A percentile compares a stretch with the other conserved stretches of the same genome.
phyloP scores from a whole-genome alignment of 2,888 invertebrate genomes.

The Melinopterus prodromus region DNA sequence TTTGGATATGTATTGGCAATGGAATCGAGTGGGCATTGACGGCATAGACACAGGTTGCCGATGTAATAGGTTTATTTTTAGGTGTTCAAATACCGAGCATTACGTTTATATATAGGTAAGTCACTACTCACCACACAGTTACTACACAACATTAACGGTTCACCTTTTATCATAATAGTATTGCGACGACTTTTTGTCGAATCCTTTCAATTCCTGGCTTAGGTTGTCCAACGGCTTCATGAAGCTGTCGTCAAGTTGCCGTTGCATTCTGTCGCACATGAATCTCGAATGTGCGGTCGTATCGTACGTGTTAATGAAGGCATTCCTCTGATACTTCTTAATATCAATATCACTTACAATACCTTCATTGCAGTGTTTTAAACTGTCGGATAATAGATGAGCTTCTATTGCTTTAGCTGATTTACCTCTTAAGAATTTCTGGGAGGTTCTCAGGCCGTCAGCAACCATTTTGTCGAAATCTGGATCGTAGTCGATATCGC shows the following conservation, averaged over 20 bases:
- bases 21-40: slow-evolving; percentile 5
- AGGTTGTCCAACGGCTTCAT: slow-evolving; percentile 67
- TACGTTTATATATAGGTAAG: slow-evolving; percentile 15
- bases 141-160: slow-evolving; percentile 44
- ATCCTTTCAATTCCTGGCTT: slow-evolving; percentile 70
- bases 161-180: slow-evolving; percentile 75
- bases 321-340: slow-evolving; percentile 47
- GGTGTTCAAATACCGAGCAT: slow-evolving; percentile 9
- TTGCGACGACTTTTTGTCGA: slow-evolving; percentile 68
- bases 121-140: slow-evolving; percentile 42
- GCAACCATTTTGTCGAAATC: slow-evolving; percentile 61
- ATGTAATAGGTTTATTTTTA: slow-evolving; percentile 15
- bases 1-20: slow-evolving; percentile 12
- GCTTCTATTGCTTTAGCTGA: slow-evolving; percentile 78
- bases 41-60: not conserved
- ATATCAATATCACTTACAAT: slow-evolving; percentile 58
- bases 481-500: slow-evolving; percentile 61
- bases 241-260: slow-evolving; percentile 66
- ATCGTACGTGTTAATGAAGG: slow-evolving; percentile 41
- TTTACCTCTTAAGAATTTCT: slow-evolving; percentile 72
- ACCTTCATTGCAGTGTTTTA: slow-evolving; percentile 63
- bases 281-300: slow-evolving; percentile 56
- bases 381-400: slow-evolving; percentile 69
- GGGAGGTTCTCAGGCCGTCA: slow-evolving; percentile 57
- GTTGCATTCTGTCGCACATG: slow-evolving; percentile 59